phyloP scores from a whole-genome alignment of 2,797 vertebrate genomes.

The Megaceryle alcyon region DNA sequence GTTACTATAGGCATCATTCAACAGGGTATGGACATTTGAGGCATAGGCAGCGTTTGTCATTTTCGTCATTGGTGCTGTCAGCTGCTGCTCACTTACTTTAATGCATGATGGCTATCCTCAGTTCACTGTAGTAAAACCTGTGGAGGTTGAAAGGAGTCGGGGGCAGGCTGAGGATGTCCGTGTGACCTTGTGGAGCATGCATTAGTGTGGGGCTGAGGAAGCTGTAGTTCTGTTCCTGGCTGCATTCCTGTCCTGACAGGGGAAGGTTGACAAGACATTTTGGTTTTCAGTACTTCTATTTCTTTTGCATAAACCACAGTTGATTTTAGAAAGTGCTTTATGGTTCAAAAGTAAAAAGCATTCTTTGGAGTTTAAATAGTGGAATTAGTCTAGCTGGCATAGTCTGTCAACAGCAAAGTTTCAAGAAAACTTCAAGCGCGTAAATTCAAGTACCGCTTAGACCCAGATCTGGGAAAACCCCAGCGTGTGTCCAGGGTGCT shows the following conservation, averaged over 20 bases:
- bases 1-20: not conserved
- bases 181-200: rapidly evolving
- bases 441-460: not conserved
- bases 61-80: rapidly evolving
- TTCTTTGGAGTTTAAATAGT: not conserved
- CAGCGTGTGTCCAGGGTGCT: rapidly evolving
- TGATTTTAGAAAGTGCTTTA: not conserved
- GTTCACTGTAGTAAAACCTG: not conserved
- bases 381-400: not conserved
- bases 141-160: not conserved
- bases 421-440: not conserved
- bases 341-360: not conserved
- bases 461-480: rapidly evolving
- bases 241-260: not conserved
- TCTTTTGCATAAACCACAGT: not conserved
- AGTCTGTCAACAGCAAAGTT: not conserved
- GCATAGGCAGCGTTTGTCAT: not conserved
- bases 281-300: not conserved
- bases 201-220: not conserved
- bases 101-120: not conserved
- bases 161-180: not conserved
- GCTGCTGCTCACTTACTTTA: not conserved
- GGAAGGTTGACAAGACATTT: not conserved
- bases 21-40: not conserved
- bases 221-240: not conserved